phyloP scores from a whole-genome alignment of 2,888 invertebrate species.

The Brachyopa scutellaris region DNA sequence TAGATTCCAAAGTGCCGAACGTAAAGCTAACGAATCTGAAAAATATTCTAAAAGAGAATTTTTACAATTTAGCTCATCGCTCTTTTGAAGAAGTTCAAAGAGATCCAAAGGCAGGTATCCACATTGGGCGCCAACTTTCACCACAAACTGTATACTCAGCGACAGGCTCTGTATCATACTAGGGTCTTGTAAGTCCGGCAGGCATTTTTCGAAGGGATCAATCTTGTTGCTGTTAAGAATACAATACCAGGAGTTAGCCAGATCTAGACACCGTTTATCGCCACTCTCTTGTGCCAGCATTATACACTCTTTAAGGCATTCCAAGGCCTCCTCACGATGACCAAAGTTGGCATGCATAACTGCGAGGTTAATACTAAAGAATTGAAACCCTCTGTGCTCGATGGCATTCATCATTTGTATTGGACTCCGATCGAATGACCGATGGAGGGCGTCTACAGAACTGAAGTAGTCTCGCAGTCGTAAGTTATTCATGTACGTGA shows the following conservation, averaged over 20 bases:
- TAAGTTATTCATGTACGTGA: constrained; percentile 94
- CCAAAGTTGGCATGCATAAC: constrained; percentile 92
- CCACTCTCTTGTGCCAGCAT: constrained; percentile 93
- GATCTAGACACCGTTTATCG: constrained; percentile 92
- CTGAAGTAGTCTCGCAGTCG: constrained; percentile 92
- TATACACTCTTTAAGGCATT: constrained; percentile 93
- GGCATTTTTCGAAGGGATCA: constrained; percentile 86
- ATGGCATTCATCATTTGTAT: constrained; percentile 88
- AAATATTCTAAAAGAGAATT: constrained; percentile 92
- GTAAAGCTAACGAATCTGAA: constrained; percentile 90
- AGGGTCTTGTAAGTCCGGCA: constrained; percentile 87
- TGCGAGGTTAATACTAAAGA: constrained; percentile 95
- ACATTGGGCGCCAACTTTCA: constrained; percentile 87
- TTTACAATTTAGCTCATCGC: constrained; percentile 92
- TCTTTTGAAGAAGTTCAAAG: constrained; percentile 89
- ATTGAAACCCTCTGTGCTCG: constrained; percentile 88
- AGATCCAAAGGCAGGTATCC: constrained; percentile 80
- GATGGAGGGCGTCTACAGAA: constrained; percentile 78
- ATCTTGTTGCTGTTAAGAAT: constrained; percentile 84
- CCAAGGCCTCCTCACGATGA: constrained; percentile 88
- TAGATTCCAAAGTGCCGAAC: constrained; percentile 92
- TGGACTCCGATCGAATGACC: constrained; percentile 90
- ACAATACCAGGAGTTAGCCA: constrained; percentile 92
- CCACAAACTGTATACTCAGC: constrained; percentile 88
- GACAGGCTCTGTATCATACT: constrained; percentile 88